phyloP scores from a whole-genome alignment of 2,113 vertebrate genomes.

The Gallinago undulata region DNA sequence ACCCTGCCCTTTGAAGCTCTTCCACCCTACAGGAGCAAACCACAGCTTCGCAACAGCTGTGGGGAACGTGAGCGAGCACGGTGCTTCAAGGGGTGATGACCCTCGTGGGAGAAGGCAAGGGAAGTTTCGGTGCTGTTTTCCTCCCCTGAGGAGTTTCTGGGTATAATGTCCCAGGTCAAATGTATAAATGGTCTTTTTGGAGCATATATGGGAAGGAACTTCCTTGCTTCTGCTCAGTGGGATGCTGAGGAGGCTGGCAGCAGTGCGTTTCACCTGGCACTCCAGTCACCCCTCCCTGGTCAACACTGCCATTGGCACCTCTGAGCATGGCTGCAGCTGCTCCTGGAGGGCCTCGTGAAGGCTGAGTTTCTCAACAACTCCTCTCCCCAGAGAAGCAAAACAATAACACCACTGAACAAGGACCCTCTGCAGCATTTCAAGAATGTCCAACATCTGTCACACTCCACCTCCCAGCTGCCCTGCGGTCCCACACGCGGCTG shows the following conservation, averaged over 20 bases:
- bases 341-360: background rate
- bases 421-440: background rate
- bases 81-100: background rate
- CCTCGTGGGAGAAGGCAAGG: background rate
- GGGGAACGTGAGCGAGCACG: background rate
- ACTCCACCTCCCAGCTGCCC: accelerated
- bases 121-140: background rate
- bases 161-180: background rate
- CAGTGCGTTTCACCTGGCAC: accelerated
- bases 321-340: accelerated
- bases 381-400: background rate
- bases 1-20: conserved; percentile 57
- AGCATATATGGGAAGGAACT: background rate
- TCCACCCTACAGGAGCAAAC: conserved; percentile 24
- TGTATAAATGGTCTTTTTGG: background rate
- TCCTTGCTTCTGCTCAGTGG: background rate
- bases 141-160: conserved; percentile 5
- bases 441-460: accelerated
- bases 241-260: background rate
- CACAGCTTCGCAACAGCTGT: background rate
- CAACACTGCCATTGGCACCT: accelerated
- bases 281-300: background rate
- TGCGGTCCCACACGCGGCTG: accelerated
- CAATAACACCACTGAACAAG: background rate
- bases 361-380: background rate